These are phyloP conservation scores for Varanus komodoensis DNA, from an alignment of 2,113 vertebrate genomes.

Conservation along the genomic window DNA sequence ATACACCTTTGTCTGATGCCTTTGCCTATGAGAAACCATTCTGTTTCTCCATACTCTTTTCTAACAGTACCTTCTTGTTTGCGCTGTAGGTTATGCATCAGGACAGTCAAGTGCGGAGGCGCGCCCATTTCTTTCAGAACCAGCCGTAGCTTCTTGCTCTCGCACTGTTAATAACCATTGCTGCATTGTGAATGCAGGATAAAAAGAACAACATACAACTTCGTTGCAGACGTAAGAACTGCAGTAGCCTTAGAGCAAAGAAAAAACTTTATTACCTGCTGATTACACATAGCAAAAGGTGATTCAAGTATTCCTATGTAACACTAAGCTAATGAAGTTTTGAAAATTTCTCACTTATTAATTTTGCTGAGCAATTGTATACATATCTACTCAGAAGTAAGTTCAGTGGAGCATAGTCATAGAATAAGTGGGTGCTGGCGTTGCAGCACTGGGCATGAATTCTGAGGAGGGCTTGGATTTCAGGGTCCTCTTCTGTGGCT, in stretches of 20 bases:
- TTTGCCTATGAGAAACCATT: too few species aligned
- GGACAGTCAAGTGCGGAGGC: too few species aligned
- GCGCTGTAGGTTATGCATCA: too few species aligned
- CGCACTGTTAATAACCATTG: too few species aligned
- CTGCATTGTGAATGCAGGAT: neutral
- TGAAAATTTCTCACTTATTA: neutral
- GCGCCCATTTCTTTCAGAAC: too few species aligned
- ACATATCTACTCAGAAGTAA: too few species aligned
- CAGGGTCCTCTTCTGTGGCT: neutral
- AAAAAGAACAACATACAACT: neutral
- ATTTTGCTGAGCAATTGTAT: too few species aligned
- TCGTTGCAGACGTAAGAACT: neutral
- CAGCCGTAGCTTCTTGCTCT: too few species aligned
- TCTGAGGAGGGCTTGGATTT: neutral
- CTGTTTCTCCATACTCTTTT: too few species aligned
- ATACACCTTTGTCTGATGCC: too few species aligned
- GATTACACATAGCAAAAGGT: neutral
- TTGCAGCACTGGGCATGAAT: neutral
- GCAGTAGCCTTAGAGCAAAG: neutral
- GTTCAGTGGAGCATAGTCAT: neutral
- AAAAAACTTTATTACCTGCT: neutral
- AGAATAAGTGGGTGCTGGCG: neutral
- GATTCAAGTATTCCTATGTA: neutral
- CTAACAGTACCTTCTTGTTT: too few species aligned
- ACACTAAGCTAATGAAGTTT: neutral